Percentiles rank a stretch among this genome's conserved stretches.
phyloP scores from a whole-genome alignment of 2,113 vertebrate species.

The Esox niger region DNA sequence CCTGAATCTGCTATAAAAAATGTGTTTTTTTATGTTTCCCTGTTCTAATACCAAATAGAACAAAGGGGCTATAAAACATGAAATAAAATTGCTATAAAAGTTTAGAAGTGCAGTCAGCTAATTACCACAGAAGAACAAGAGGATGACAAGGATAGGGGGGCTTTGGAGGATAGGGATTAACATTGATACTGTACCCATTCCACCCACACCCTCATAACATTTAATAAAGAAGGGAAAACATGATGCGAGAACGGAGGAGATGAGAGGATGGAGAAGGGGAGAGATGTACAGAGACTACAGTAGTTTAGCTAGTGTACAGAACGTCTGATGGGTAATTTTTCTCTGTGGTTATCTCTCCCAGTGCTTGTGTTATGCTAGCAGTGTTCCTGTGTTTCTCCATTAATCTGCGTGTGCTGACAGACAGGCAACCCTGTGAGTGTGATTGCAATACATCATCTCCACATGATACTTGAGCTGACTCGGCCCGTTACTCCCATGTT shows the following conservation, averaged over 20 bases:
- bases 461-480: slow-evolving; percentile 44
- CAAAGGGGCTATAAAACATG: slow-evolving; percentile 3
- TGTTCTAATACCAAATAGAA: background rate
- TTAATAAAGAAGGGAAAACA: background rate
- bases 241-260: background rate
- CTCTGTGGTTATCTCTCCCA: background rate
- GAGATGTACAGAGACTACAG: background rate
- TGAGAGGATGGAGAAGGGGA: background rate
- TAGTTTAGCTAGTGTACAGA: background rate
- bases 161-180: background rate
- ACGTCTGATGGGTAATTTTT: background rate
- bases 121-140: background rate
- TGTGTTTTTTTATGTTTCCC: slow-evolving; percentile 1
- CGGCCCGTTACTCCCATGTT: slow-evolving; percentile 36
- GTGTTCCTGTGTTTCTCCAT: slow-evolving; percentile 41
- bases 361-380: background rate
- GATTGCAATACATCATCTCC: slow-evolving; percentile 59
- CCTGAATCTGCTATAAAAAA: background rate
- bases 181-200: background rate
- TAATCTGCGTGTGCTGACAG: slow-evolving; percentile 53
- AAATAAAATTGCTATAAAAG: slow-evolving; percentile 8
- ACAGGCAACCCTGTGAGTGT: slow-evolving; percentile 45
- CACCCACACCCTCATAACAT: background rate
- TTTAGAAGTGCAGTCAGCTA: slow-evolving; percentile 1
- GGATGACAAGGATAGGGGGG: background rate